A percentile compares a stretch with the other conserved stretches of the same genome.
Evolutionary conservation across 2,797 vertebrate species (phyloP).

Genomic region (Scolopax rusticola): DNA sequence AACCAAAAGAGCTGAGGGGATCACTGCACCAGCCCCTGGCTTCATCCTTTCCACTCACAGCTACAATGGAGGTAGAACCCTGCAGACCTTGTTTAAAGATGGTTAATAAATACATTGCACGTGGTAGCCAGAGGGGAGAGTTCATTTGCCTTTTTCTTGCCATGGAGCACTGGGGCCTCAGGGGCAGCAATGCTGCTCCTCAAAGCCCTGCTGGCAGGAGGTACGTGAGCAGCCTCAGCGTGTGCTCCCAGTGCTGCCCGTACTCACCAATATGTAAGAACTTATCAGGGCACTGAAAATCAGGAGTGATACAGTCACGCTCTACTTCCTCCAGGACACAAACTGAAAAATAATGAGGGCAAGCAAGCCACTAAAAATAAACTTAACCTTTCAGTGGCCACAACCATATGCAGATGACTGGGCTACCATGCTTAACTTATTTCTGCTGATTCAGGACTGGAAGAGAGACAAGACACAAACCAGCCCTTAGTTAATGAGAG

Average conservation of each 20-base stretch:
- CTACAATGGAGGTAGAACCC: not conserved
- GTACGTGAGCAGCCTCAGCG: not conserved
- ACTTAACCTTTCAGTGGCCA: conserved; percentile 68
- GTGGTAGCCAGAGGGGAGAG: not conserved
- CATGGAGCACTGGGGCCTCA: not conserved
- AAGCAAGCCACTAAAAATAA: conserved; percentile 70
- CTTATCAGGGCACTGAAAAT: conserved; percentile 45
- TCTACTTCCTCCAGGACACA: conserved; percentile 67
- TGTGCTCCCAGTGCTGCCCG: conserved; percentile 3
- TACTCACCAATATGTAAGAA: not conserved
- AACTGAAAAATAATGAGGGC: conserved; percentile 64
- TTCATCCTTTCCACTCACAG: not conserved
- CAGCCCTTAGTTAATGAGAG: not conserved
- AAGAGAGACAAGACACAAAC: conserved; percentile 20
- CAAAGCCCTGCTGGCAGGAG: conserved; percentile 38
- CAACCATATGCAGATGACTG: not conserved
- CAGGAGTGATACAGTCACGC: conserved; percentile 59
- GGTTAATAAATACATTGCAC: conserved; percentile 31
- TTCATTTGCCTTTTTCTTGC: not conserved
- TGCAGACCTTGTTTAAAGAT: conserved; percentile 20
- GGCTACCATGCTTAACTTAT: not conserved
- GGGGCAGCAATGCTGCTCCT: not conserved
- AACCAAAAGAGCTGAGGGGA: not conserved
- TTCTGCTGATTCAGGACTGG: conserved; percentile 66
- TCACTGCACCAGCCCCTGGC: not conserved